Evolutionary conservation across 1,140 invertebrate genomes (phyloP), one percentile per base, ranked within the genome.

Genomic region (Linepithema humile): DNA sequence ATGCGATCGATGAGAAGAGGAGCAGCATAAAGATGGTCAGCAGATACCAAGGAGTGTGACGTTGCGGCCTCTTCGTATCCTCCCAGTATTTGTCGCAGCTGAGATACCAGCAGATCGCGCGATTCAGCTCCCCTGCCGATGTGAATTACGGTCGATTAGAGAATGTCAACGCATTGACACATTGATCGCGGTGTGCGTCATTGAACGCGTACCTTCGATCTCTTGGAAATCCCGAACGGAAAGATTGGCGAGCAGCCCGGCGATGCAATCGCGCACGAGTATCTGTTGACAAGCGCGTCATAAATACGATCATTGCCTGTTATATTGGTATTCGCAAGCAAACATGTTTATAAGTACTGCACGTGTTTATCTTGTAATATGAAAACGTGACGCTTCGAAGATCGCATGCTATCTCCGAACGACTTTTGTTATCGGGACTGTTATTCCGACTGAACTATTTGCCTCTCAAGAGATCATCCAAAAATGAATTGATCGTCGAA

Each of bases 11-110:
- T 0, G 97, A 95, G 15, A 97, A 97, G 6, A 98, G 95, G 23
- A 98, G 95, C 84, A 97, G 96, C 69, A 97, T 96, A 35, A 98
- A 95, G 72, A 97, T 96, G 55, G 97, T 95, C 74, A 97, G 93
- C 50, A 97, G 93, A 72, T 97, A 97, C 97, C 97, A 97, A 12
- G 97, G 97, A 92, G 97, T 98, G 82, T 96, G 96, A 83, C 96
- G 95, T 26, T 96, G 95, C 87, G 97, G 96, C 69, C 96, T 95
- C 83, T 96, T 96, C 4, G 97, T 96, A 92, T 98, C 97, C 92
- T 98, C 97, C 97, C 97, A 98, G 93, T 98, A 99, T 62, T 97
- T 96, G 91, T 98, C 97, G 92, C 98, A 99, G 77, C 97, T 98
- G 85, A 98, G 94, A 93, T 98, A 98, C 96, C 97, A 98, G 92